phyloP scores from a whole-genome alignment of 1,140 invertebrate species.

The Megalopta genalis region DNA sequence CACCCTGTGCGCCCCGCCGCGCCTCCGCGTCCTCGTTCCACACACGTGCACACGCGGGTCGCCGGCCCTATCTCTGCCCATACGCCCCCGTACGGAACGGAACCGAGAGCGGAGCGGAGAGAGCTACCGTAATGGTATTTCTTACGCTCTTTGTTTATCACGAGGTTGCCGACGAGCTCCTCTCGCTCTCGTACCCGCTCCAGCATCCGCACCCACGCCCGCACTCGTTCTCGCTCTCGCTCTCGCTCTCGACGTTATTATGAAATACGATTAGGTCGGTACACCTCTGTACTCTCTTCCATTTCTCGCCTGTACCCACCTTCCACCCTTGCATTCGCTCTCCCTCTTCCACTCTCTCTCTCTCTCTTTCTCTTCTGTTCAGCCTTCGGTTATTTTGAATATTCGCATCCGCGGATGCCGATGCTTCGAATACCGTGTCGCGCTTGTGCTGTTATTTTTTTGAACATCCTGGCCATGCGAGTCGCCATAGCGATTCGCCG shows the following conservation, averaged over 20 bases:
- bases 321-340: not conserved
- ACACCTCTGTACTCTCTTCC: slow-evolving; percentile 33
- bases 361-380: not conserved
- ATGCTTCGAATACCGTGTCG: slow-evolving; percentile 54
- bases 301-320: not conserved
- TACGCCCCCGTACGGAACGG: not conserved
- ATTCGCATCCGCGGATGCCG: slow-evolving; percentile 62
- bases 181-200: not conserved
- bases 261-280: slow-evolving; percentile 73
- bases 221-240: too few relatives aligned
- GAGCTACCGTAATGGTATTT: slow-evolving; percentile 55
- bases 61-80: not conserved
- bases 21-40: too few relatives aligned
- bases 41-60: too few relatives aligned
- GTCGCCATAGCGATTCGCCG: too few relatives aligned
- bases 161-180: slow-evolving; percentile 47
- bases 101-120: too few relatives aligned
- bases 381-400: slow-evolving; percentile 60
- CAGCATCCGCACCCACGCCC: too few relatives aligned
- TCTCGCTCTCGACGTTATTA: slow-evolving; percentile 61
- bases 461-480: too few relatives aligned
- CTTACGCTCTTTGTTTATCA: slow-evolving; percentile 75
- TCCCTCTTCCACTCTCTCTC: not conserved
- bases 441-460: slow-evolving; percentile 10
- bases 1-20: too few relatives aligned